phyloP scores from a whole-genome alignment of 1,140 invertebrate species.

The Pygmarrhopalites habei region DNA sequence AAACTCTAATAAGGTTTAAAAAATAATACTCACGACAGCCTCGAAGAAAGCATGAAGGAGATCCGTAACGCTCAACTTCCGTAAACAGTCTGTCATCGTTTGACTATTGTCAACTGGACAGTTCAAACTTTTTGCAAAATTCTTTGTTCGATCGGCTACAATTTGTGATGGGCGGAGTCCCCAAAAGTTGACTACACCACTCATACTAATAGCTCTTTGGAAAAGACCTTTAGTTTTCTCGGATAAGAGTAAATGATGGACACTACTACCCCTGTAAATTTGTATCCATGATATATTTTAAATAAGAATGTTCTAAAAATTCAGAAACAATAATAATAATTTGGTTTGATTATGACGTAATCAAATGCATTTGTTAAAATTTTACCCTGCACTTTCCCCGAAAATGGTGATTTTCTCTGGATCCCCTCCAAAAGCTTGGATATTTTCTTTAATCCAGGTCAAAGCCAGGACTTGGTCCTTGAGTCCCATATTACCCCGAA shows the following conservation, averaged over 20 bases:
- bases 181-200: not conserved
- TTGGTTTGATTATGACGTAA: no score
- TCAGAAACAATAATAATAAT: no score
- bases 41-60: no score
- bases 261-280: not conserved
- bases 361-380: not conserved
- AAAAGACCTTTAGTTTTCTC: not conserved
- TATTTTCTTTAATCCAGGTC: not conserved
- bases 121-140: not conserved
- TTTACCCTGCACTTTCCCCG: not conserved
- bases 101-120: not conserved
- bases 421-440: not conserved
- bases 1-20: no score
- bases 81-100: not conserved
- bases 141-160: not conserved
- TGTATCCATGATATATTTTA: no score
- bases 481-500: not conserved
- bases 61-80: not conserved
- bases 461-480: not conserved
- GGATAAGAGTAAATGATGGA: not conserved
- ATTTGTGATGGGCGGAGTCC: not conserved
- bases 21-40: no score
- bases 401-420: not conserved
- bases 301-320: no score
- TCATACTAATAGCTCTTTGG: not conserved